Base-by-base conservation (phyloP, 2,797 vertebrate species). In the Argya squamiceps region DNA sequence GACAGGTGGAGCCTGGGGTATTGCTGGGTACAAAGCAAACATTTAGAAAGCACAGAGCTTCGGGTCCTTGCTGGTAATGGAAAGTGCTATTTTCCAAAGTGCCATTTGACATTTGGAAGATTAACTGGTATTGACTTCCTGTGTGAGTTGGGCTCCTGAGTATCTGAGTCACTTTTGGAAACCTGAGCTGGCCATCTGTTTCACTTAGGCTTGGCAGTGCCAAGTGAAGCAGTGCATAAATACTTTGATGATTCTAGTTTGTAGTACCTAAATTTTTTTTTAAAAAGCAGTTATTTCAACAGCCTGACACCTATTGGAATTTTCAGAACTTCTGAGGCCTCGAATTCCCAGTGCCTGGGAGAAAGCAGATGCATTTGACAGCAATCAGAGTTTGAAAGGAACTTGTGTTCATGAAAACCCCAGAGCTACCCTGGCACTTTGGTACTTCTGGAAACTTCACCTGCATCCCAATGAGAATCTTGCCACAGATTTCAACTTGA, bases 121-220 rank as follows among this genome's bases (percentile, higher is more conserved):
- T 96, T 83, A 97, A 88, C 79, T 93, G 78, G 84, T 89, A 82
- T 92, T 93, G 91, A 90, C 91, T 96, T 97, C 83, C 94, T 76
- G 37, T 67, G 89, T 60, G 94, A 94, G 73, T 36, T 37, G 92
- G 89, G 94, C 92, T 96, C 89, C 79, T 78, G 92, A 91, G 92
- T 62, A 89, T 92, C 91, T 92, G 87, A 92, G 82, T 96, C 92
- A 89, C 91, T 95, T 96, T 76, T 92, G 89, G 89, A 96, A 96
- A 91, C 95, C 84, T 62, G 87, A 76, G 91, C 70, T 88, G 88
- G 89, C 96, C 95, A 95, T 96, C 94, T 96, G 91, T 95, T 94
- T 81, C 87, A 79, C 84, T 95, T 87, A 89, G 64, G 67, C 80
- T 93, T 29, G 78, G 88, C 87, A 24, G 53, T 46, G 82, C 96